phyloP scores from a whole-genome alignment of 2,113 vertebrate species.

The Nibea coibor region DNA sequence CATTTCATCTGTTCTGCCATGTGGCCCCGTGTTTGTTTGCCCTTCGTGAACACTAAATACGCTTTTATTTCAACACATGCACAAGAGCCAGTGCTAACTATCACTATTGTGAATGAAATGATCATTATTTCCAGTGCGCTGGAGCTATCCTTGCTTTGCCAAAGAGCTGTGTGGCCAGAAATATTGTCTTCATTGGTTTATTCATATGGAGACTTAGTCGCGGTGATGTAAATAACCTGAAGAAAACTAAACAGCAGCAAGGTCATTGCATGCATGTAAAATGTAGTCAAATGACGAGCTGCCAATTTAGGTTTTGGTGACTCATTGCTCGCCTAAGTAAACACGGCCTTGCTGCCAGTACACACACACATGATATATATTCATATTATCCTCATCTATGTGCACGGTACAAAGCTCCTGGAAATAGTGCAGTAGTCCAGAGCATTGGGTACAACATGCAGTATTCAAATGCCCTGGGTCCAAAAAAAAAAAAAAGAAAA shows the following conservation, averaged over 20 bases:
- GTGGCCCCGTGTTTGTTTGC: slow-evolving; percentile 38
- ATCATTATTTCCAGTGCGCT: slow-evolving; percentile 24
- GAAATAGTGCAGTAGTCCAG: slow-evolving; percentile 16
- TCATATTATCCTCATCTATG: slow-evolving; percentile 19
- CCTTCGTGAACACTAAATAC: slow-evolving; percentile 50
- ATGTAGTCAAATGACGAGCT: slow-evolving; percentile 6
- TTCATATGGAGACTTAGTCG: slow-evolving; percentile 26
- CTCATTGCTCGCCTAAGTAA: slow-evolving; percentile 36
- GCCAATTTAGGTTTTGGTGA: slow-evolving; percentile 37
- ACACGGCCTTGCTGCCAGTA: not conserved
- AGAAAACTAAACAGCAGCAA: slow-evolving; percentile 10
- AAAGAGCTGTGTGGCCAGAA: slow-evolving; percentile 15
- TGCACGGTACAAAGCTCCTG: slow-evolving; percentile 11
- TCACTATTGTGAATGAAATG: slow-evolving; percentile 29
- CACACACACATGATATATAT: not conserved
- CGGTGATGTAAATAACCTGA: slow-evolving; percentile 9
- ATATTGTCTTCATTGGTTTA: slow-evolving; percentile 23
- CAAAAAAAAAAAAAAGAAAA: slow-evolving; percentile 16
- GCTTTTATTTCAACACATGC: slow-evolving; percentile 3
- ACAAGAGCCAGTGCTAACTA: not conserved
- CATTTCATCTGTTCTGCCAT: slow-evolving; percentile 4
- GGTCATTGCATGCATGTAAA: slow-evolving; percentile 12
- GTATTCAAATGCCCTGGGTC: slow-evolving; percentile 62
- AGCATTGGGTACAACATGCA: slow-evolving; percentile 55
- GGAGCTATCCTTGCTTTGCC: slow-evolving; percentile 8